These are phyloP conservation scores for Laothoe populi DNA, from an alignment of 2,888 invertebrate genomes.

Conservation along the genomic window DNA sequence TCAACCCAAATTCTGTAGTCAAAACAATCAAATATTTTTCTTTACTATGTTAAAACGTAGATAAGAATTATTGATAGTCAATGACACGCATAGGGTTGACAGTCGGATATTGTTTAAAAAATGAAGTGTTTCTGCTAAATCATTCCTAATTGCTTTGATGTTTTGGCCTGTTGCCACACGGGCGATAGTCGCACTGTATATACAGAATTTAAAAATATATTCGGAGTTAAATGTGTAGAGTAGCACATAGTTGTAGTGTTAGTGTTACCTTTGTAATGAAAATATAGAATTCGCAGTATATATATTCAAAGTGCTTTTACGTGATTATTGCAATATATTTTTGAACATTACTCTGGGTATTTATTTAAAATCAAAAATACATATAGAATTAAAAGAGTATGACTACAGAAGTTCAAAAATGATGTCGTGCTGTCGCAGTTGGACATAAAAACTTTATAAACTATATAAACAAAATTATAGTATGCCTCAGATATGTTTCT, in stretches of 20 bases:
- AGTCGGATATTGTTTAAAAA: background rate
- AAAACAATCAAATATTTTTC: constrained; percentile 6
- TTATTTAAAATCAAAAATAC: too few species aligned
- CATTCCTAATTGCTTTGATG: constrained; percentile 27
- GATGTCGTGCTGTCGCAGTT: too few species aligned
- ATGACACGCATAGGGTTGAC: background rate
- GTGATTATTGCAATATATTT: background rate
- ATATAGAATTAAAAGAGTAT: too few species aligned
- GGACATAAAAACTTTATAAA: too few species aligned
- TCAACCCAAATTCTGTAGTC: constrained; percentile 6
- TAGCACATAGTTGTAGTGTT: constrained; percentile 31
- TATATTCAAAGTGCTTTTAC: background rate
- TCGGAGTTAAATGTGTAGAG: constrained; percentile 30
- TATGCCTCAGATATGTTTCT: too few species aligned
- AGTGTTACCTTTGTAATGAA: constrained; percentile 9
- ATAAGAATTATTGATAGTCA: constrained; percentile 10
- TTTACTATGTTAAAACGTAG: background rate
- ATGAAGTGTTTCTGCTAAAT: constrained; percentile 22
- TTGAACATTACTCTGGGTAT: too few species aligned
- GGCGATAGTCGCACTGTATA: constrained; percentile 35
- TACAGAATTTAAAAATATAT: constrained; percentile 30
- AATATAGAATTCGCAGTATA: background rate
- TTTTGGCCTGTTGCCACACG: constrained; percentile 38
- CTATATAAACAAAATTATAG: too few species aligned
- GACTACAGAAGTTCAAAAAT: too few species aligned